These are phyloP conservation scores for Paracentrotus lividus DNA, from an alignment of 53 echinoderm and acorn worm genomes.

Conservation along the genomic window DNA sequence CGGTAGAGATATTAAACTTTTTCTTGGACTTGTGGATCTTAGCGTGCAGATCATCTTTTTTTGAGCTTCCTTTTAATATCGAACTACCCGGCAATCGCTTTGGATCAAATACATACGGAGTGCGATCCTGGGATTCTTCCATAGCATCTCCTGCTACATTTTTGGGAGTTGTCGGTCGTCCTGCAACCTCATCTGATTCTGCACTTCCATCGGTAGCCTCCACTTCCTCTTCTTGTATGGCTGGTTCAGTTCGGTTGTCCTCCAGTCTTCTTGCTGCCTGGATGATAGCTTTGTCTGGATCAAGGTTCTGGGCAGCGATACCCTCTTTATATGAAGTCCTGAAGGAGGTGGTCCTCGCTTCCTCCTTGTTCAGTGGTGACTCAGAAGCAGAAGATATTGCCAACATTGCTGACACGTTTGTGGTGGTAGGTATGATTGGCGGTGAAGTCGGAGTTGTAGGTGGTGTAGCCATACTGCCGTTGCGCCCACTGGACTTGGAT, in stretches of 20 bases:
- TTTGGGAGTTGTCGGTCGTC: conserved; percentile 42
- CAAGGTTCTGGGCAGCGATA: conserved; percentile 78
- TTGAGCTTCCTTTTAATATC: conserved; percentile 82
- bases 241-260: conserved; percentile 63
- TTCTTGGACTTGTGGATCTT: conserved; percentile 79
- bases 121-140: background rate
- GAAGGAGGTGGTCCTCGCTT: conserved; percentile 79
- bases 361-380: conserved; percentile 63
- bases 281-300: conserved; percentile 96
- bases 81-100: conserved; percentile 82
- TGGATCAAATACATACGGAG: conserved; percentile 89
- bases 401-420: conserved; percentile 50
- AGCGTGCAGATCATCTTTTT: conserved; percentile 57
- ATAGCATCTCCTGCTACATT: background rate
- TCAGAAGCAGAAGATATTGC: conserved; percentile 43
- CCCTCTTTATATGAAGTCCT: conserved; percentile 87
- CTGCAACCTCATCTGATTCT: background rate
- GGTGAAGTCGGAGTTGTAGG: conserved; percentile 79
- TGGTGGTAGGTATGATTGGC: conserved; percentile 42
- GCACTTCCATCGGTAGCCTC: conserved; percentile 43
- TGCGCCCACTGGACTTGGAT: conserved; percentile 75
- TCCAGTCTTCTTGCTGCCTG: conserved; percentile 88
- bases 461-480: conserved; percentile 66
- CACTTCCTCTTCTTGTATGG: background rate
- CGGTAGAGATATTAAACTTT: conserved; percentile 73